Percentiles rank a stretch among this genome's conserved stretches.
These are phyloP conservation scores for Cygnus buccinator DNA, from an alignment of 2,113 vertebrate genomes.

Conservation along the genomic window DNA sequence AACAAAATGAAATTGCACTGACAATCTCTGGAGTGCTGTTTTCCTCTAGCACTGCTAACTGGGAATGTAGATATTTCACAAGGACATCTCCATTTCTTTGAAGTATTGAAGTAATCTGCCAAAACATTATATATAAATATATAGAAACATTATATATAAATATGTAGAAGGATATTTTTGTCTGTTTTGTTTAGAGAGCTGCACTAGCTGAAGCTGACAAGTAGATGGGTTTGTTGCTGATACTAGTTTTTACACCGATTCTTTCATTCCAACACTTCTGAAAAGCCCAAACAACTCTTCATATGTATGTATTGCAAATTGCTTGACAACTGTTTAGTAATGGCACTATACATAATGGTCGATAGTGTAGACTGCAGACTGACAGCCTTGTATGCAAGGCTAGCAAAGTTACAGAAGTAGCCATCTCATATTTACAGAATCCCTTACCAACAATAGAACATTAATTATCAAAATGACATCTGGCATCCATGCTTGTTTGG, in stretches of 20 bases:
- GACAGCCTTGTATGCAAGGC: background rate
- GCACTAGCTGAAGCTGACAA: background rate
- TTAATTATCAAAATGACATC: background rate
- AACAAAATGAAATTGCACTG: background rate
- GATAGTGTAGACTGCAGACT: background rate
- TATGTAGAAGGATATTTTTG: background rate
- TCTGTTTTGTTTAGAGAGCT: background rate
- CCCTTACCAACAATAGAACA: background rate
- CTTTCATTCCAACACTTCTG: background rate
- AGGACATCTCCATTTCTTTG: background rate
- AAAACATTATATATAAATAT: background rate
- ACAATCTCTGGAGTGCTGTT: background rate
- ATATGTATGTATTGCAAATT: background rate
- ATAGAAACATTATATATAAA: background rate
- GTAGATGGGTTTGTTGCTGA: background rate
- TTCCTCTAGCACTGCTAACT: background rate
- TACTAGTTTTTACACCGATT: background rate
- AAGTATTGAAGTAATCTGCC: background rate
- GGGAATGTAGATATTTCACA: background rate
- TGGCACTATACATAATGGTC: background rate
- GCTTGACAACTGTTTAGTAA: background rate
- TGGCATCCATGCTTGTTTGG: constrained; percentile 19
- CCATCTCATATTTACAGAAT: constrained; percentile 9
- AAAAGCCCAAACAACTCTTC: background rate
- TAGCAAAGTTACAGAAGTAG: background rate